Evolutionary conservation across 2,113 vertebrate species (phyloP).

Genomic region (Lynx canadensis): DNA sequence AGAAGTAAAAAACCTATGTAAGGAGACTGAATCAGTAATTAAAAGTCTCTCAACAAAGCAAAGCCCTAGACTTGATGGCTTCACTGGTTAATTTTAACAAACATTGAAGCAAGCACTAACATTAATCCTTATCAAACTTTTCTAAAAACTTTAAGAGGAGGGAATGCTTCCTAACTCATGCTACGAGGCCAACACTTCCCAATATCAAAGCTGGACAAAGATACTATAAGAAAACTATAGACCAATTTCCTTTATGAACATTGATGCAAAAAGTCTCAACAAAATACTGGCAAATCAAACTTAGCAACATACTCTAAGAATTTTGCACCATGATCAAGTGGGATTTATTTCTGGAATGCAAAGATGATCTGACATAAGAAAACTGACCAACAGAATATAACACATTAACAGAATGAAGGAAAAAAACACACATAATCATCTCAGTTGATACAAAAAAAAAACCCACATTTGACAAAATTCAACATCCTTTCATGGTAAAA

Average conservation of each 20-base stretch:
- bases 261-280: background rate
- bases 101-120: background rate
- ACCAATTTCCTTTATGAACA: background rate
- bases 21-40: background rate
- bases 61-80: background rate
- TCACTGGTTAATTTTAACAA: background rate
- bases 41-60: background rate
- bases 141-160: background rate
- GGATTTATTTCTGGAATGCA: background rate
- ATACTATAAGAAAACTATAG: background rate
- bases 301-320: background rate
- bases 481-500: background rate
- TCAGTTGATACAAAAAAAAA: background rate
- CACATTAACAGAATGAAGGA: background rate
- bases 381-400: background rate
- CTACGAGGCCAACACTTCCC: background rate
- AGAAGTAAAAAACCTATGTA: background rate
- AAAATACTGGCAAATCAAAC: background rate
- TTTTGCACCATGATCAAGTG: background rate
- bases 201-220: background rate
- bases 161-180: background rate
- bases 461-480: background rate
- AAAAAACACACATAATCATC: background rate
- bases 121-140: background rate
- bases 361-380: background rate